These are phyloP conservation scores for Peromyscus polionotus DNA, from an alignment of 2,113 vertebrate genomes.

Conservation along the genomic window DNA sequence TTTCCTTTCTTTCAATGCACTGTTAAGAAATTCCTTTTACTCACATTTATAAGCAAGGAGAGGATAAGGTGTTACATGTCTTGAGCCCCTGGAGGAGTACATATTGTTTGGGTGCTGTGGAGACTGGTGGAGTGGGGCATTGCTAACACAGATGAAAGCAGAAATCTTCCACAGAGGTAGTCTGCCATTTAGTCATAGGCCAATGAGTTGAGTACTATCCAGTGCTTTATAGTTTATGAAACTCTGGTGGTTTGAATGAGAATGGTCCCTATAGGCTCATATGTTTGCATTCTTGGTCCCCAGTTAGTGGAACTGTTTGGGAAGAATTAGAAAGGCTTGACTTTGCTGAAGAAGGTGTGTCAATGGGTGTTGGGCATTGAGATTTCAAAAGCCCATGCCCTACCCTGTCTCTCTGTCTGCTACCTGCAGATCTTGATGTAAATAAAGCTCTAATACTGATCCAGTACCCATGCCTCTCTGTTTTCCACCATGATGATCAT, in stretches of 20 bases:
- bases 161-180: not conserved
- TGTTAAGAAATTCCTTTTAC: not conserved
- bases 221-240: slow-evolving; percentile 32
- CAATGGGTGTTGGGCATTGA: not conserved
- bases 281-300: not conserved
- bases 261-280: not conserved
- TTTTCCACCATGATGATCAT: not conserved
- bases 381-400: not conserved
- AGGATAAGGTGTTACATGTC: not conserved
- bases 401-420: not conserved
- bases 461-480: too few species aligned
- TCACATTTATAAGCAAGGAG: not conserved
- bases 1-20: slow-evolving; percentile 17
- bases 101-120: not conserved
- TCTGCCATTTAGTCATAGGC: slow-evolving; percentile 27
- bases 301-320: not conserved
- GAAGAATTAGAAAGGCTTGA: not conserved
- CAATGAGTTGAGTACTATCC: not conserved
- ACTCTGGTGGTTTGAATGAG: not conserved
- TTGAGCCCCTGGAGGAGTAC: not conserved
- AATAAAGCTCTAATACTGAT: not conserved
- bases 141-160: slow-evolving; percentile 4
- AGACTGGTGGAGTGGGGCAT: not conserved
- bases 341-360: not conserved
- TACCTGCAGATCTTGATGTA: not conserved